Percentiles rank a stretch among this genome's conserved stretches.
These are phyloP conservation scores for Teleopsis dalmanni DNA, from an alignment of 1,140 invertebrate genomes.

Conservation along the genomic window DNA sequence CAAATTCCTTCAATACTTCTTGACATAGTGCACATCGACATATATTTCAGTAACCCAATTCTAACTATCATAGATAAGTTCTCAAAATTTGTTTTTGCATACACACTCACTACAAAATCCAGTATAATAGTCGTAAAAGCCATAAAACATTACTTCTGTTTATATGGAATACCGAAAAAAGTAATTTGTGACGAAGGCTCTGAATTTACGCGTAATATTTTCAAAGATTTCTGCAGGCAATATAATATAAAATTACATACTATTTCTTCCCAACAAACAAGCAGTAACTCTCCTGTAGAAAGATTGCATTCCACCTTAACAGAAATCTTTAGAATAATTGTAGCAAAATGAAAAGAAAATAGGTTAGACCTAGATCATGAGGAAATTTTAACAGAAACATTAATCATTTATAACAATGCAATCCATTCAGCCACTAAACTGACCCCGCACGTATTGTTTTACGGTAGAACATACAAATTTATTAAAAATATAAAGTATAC, in stretches of 20 bases:
- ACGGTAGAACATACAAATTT: too few relatives aligned
- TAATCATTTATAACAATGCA: slow-evolving; percentile 16
- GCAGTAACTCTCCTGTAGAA: slow-evolving; percentile 14
- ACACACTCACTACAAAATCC: too few relatives aligned
- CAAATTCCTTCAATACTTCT: too few relatives aligned
- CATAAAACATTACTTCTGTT: too few relatives aligned
- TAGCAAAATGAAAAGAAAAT: neutral
- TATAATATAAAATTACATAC: slow-evolving; percentile 9
- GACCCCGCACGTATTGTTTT: slow-evolving; percentile 9
- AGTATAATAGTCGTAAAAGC: too few relatives aligned
- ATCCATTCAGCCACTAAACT: slow-evolving; percentile 13
- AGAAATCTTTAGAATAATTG: slow-evolving; percentile 16
- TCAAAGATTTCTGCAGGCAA: slow-evolving; percentile 14
- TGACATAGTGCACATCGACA: too few relatives aligned
- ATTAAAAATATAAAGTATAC: neutral
- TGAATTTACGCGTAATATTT: slow-evolving; percentile 11
- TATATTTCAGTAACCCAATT: too few relatives aligned
- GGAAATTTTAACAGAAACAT: slow-evolving; percentile 12
- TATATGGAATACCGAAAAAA: slow-evolving; percentile 12
- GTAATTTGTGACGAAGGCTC: slow-evolving; percentile 13
- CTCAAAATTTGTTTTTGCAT: too few relatives aligned
- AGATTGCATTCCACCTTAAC: slow-evolving; percentile 14
- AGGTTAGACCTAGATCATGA: slow-evolving; percentile 13
- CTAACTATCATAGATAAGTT: too few relatives aligned
- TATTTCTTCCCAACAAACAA: slow-evolving; percentile 13